phyloP scores from a whole-genome alignment of 1,140 invertebrate genomes.

The Phthorimaea operculella region DNA sequence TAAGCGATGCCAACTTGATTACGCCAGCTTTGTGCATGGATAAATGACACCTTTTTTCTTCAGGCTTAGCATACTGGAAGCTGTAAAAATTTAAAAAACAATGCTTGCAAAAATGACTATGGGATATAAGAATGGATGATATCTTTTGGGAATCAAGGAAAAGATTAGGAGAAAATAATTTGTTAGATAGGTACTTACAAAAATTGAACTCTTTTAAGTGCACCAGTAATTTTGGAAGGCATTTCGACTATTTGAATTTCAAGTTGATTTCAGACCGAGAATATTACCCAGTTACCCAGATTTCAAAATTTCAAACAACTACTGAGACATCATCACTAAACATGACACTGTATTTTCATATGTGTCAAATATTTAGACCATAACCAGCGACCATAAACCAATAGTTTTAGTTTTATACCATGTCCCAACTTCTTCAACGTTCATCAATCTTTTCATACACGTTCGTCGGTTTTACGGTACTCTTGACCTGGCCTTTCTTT shows the following conservation, averaged over 20 bases:
- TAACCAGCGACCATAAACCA: no score
- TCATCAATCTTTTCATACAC: no score
- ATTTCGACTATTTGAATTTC: conserved; percentile 21
- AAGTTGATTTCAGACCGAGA: no score
- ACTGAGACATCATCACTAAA: no score
- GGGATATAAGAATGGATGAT: background rate
- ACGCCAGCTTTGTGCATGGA: conserved; percentile 3
- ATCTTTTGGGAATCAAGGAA: background rate
- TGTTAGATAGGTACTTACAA: conserved; percentile 3
- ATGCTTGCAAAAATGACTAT: background rate
- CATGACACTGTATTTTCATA: no score
- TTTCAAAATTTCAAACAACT: no score
- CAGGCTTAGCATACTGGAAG: conserved; percentile 15
- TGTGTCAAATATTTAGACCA: no score
- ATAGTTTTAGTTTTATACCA: no score
- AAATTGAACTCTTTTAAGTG: conserved; percentile 26
- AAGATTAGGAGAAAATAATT: background rate
- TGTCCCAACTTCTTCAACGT: no score
- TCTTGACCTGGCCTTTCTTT: no score
- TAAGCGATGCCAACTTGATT: conserved; percentile 34
- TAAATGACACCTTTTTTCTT: conserved; percentile 6
- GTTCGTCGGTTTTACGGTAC: no score
- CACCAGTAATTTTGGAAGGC: conserved; percentile 42
- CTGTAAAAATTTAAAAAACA: conserved; percentile 8
- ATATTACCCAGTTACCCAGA: no score